These are phyloP conservation scores for Sycophaga agraensis DNA, from an alignment of 1,140 invertebrate genomes.

Conservation along the genomic window DNA sequence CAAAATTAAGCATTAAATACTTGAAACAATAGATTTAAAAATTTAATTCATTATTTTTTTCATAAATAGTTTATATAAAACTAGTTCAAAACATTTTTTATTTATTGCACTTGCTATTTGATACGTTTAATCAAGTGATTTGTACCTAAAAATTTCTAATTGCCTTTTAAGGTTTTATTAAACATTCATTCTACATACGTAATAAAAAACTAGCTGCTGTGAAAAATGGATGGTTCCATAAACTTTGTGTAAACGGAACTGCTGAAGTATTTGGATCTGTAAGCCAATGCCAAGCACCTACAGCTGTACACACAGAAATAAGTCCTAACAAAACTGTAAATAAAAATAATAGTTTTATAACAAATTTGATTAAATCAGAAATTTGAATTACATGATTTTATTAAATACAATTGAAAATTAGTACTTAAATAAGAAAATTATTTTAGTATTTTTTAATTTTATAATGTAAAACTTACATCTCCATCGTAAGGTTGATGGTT, in stretches of 20 bases:
- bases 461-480: conserved; percentile 68
- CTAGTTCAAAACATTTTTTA: background rate
- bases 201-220: conserved; percentile 84
- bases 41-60: too few species aligned
- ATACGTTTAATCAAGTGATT: background rate
- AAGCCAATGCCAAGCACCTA: conserved; percentile 93
- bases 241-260: conserved; percentile 85
- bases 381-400: background rate
- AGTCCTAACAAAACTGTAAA: conserved; percentile 85
- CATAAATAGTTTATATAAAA: too few species aligned
- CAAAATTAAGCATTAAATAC: too few species aligned
- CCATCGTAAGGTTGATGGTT: conserved; percentile 90
- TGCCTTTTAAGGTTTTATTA: too few species aligned
- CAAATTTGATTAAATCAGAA: too few species aligned
- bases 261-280: conserved; percentile 86
- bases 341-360: conserved; percentile 48
- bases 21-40: too few species aligned
- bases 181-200: conserved; percentile 55
- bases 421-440: background rate
- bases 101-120: background rate
- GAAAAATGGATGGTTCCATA: conserved; percentile 95
- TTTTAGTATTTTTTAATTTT: background rate
- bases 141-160: too few species aligned
- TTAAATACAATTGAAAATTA: background rate
- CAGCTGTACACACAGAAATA: conserved; percentile 84